Base-by-base conservation (phyloP, 2,888 invertebrate genomes). In the Cremastobaeus sp. region DNA sequence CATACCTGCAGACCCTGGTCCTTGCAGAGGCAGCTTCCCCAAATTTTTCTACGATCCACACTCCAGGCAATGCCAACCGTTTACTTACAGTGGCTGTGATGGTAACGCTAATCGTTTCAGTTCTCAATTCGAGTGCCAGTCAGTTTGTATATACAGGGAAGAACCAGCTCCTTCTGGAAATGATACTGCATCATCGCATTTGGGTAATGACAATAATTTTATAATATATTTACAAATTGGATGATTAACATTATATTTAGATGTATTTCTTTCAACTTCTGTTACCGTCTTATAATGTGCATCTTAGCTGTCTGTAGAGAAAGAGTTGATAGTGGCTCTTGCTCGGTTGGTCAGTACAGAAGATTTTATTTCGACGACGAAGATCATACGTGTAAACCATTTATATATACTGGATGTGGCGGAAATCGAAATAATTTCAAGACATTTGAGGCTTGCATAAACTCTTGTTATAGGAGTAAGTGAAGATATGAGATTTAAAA, bases 341-440 rank as follows among this genome's bases (percentile, higher is more conserved):
- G 94, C 84, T 80, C 84, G 77, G 85, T 76, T 88, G 89, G 84
- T 78, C 76, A 83, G 83, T 87, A 88, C 78, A 92, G 91, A 76
- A 91, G 94, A 83, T 96, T 93, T 92, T 92, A 92, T 90, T 95
- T 92, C 88, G 92, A 93, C 88, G 90, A 91, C 76, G 89, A 89
- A 50, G 89, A 90, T 78, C 92, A 90, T 78, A 92, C 91, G 82
- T 97, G 97, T 88, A 88, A 92, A 77, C 90, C 92, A 59, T 97
- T 97, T 89, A 91, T 93, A 83, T 97, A 94, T 89, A 91, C 92
- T 77, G 96, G 97, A 89, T 97, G 96, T 89, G 93, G 92, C 76
- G 96, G 96, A 82, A 96, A 95, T 89, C 91, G 90, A 83, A 97
- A 97, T 90, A 93, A 93, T 89, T 96, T 96, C 91, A 90, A 89